Evolutionary conservation across 2,888 invertebrate species (phyloP).

Genomic region (Synanthedon formicaeformis): DNA sequence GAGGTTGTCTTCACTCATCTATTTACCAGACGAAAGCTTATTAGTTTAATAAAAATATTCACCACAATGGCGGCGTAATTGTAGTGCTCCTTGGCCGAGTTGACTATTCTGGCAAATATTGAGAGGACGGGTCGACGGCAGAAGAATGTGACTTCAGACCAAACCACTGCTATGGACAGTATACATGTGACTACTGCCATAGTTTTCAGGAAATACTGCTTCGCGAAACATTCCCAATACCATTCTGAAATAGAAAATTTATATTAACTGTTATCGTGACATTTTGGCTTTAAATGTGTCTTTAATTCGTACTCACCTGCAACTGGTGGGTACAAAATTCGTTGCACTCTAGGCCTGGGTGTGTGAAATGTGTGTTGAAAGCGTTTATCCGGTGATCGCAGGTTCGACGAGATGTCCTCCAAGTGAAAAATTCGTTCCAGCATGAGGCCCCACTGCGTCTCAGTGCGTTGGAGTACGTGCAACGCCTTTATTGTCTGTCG

Average conservation of each 20-base stretch:
- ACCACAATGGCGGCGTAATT: constrained; percentile 97
- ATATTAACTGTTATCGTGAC: background rate
- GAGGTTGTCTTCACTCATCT: too few relatives aligned
- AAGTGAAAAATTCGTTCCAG: constrained; percentile 83
- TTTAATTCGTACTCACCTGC: constrained; percentile 57
- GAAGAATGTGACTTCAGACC: constrained; percentile 99
- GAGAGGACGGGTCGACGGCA: constrained; percentile 92
- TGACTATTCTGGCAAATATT: constrained; percentile 94
- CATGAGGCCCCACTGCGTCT: constrained; percentile 92
- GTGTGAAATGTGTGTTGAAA: constrained; percentile 79
- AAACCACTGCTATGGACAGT: constrained; percentile 93
- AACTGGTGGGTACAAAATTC: constrained; percentile 75
- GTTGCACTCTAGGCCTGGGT: constrained; percentile 68
- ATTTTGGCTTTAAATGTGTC: background rate
- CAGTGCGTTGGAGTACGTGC: constrained; percentile 92
- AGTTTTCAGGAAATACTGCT: constrained; percentile 80
- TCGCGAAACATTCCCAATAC: constrained; percentile 94
- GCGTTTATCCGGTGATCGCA: constrained; percentile 64
- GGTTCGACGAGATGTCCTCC: constrained; percentile 90
- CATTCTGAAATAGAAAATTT: constrained; percentile 76
- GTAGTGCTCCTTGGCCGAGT: constrained; percentile 81
- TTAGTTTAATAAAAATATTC: constrained; percentile 16
- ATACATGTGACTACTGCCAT: constrained; percentile 79
- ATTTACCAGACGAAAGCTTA: too few relatives aligned
- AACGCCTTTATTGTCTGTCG: constrained; percentile 84